Evolutionary conservation across 2,888 invertebrate genomes (phyloP).

Genomic region (Schrankia costaestrigalis): DNA sequence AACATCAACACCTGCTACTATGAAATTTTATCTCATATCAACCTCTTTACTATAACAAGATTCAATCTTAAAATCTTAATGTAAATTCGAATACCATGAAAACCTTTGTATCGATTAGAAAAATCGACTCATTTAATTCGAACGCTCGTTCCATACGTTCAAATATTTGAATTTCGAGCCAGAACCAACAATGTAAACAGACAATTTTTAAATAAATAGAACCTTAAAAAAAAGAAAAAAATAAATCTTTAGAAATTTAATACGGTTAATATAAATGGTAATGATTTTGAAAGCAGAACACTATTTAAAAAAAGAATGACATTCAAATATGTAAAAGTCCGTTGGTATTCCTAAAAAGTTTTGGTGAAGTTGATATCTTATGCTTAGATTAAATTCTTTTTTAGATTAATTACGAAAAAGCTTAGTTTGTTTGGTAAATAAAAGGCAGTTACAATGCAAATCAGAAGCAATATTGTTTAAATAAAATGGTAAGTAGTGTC

Average conservation of each 20-base stretch:
- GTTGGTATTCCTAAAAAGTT: too few relatives aligned
- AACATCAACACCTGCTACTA: constrained; percentile 36
- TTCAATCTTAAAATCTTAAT: constrained; percentile 38
- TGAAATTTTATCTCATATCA: constrained; percentile 39
- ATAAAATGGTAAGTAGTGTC: too few relatives aligned
- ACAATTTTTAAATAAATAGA: too few relatives aligned
- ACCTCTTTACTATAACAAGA: constrained; percentile 20
- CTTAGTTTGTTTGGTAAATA: constrained; percentile 8
- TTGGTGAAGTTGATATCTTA: constrained; percentile 3
- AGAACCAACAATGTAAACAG: too few relatives aligned
- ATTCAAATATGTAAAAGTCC: constrained; percentile 18
- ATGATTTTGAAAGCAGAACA: constrained; percentile 26
- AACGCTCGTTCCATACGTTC: too few relatives aligned
- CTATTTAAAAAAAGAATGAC: constrained; percentile 10
- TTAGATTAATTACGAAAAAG: constrained; percentile 23
- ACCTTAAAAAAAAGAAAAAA: too few relatives aligned
- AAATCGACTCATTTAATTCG: too few relatives aligned
- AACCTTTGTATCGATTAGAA: constrained; percentile 30
- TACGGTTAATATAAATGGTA: constrained; percentile 29
- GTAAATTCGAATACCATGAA: constrained; percentile 35
- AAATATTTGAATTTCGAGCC: too few relatives aligned
- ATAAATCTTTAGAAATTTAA: too few relatives aligned
- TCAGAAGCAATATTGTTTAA: constrained; percentile 1
- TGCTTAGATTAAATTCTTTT: constrained; percentile 17
- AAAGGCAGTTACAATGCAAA: constrained; percentile 26